These are phyloP conservation scores for Catajapyx aquilonaris DNA, from an alignment of 1,140 invertebrate species.

Conservation along the genomic window DNA sequence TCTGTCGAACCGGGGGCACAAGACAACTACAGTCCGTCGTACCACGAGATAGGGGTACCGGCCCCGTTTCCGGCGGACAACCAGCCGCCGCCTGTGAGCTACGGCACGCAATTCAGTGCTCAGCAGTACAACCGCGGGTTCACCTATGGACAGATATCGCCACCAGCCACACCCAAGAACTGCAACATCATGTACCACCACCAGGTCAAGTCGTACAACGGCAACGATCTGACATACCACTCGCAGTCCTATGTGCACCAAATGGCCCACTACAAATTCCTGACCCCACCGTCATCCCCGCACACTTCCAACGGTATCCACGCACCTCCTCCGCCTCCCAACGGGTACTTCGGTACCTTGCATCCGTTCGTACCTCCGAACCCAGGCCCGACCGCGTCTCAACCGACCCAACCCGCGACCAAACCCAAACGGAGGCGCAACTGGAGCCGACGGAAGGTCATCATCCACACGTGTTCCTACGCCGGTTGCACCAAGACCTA, in stretches of 20 bases:
- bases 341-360: conserved; percentile 3
- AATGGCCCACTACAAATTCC: conserved; percentile 12
- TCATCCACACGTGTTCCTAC: conserved; percentile 37
- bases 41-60: neutral
- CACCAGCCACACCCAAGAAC: conserved; percentile 24
- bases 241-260: conserved; percentile 6
- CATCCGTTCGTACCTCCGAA: conserved; percentile 9
- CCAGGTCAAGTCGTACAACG: conserved; percentile 7
- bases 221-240: conserved; percentile 6
- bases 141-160: conserved; percentile 21
- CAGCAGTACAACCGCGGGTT: too few species aligned
- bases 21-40: conserved; percentile 4
- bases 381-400: neutral
- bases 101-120: neutral
- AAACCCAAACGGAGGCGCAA: conserved; percentile 22
- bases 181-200: conserved; percentile 5
- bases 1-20: neutral
- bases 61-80: neutral
- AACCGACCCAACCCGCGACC: conserved; percentile 9
- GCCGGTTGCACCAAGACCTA: conserved; percentile 46
- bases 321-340: conserved; percentile 7
- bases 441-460: conserved; percentile 28
- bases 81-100: neutral
- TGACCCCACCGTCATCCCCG: conserved; percentile 17
- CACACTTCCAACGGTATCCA: conserved; percentile 8